Evolutionary conservation across 2,888 invertebrate genomes (phyloP).

Genomic region (Trachelus iudaicus): DNA sequence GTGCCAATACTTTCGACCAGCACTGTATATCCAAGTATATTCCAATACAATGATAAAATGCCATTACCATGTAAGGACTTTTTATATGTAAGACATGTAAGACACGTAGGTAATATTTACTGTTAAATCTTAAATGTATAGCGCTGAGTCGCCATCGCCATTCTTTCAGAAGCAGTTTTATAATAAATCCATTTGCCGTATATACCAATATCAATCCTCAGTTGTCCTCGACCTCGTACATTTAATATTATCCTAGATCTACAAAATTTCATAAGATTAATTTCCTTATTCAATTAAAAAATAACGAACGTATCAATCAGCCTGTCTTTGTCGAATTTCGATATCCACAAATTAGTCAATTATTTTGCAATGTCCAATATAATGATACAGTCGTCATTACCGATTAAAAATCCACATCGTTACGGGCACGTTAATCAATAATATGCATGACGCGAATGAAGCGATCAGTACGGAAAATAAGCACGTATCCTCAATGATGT

Average conservation of each 20-base stretch:
- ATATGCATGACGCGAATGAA: constrained; percentile 19
- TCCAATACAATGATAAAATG: neutral
- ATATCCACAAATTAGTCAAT: neutral
- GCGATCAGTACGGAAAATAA: constrained; percentile 16
- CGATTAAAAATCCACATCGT: neutral
- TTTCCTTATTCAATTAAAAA: neutral
- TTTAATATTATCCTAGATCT: neutral
- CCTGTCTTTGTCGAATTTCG: neutral
- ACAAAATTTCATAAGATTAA: neutral
- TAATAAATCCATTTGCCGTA: constrained; percentile 43
- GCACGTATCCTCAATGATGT: neutral
- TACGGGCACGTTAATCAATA: neutral
- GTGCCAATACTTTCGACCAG: too few species aligned
- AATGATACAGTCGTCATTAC: neutral
- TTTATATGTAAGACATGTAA: constrained; percentile 41
- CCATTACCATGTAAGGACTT: constrained; percentile 23
- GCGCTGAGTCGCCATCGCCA: constrained; percentile 48
- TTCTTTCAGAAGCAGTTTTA: constrained; percentile 48
- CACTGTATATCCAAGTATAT: neutral
- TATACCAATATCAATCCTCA: neutral
- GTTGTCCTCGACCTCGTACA: neutral
- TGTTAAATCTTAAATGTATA: constrained; percentile 40
- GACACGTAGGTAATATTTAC: constrained; percentile 51
- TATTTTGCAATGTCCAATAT: neutral
- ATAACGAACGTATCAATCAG: neutral